Conservation (phyloP, 2,888 invertebrate genomes). For the Cepaea hortensis region DNA sequence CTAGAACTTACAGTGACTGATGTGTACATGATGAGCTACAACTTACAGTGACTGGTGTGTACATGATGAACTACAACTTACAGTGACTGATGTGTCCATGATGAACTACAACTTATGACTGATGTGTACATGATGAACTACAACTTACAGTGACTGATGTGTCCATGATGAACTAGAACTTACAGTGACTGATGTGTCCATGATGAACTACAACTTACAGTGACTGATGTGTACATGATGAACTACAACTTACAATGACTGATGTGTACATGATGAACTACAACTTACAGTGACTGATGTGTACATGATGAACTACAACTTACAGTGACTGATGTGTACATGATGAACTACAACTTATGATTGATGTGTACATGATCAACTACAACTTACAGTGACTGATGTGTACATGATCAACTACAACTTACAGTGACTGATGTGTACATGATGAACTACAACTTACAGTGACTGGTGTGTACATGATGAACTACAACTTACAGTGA, state of each 20-base stretch:
- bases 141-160: background rate
- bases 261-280: too few species aligned
- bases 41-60: too few species aligned
- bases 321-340: too few species aligned
- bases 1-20: too few species aligned
- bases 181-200: slow-evolving; percentile 13
- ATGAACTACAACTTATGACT: background rate
- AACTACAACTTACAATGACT: slow-evolving; percentile 15
- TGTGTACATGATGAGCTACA: too few species aligned
- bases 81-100: too few species aligned
- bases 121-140: background rate
- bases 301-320: too few species aligned
- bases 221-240: background rate
- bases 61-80: too few species aligned
- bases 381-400: too few species aligned
- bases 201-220: background rate
- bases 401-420: too few species aligned
- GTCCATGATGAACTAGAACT: slow-evolving; percentile 2
- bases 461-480: background rate
- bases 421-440: slow-evolving; percentile 11
- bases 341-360: too few species aligned
- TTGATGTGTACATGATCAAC: background rate
- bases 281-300: too few species aligned
- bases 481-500: background rate
- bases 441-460: background rate